Percentiles rank a stretch among this genome's conserved stretches.
Conservation (phyloP, 2,888 invertebrate species). For the Villa cingulata region DNA sequence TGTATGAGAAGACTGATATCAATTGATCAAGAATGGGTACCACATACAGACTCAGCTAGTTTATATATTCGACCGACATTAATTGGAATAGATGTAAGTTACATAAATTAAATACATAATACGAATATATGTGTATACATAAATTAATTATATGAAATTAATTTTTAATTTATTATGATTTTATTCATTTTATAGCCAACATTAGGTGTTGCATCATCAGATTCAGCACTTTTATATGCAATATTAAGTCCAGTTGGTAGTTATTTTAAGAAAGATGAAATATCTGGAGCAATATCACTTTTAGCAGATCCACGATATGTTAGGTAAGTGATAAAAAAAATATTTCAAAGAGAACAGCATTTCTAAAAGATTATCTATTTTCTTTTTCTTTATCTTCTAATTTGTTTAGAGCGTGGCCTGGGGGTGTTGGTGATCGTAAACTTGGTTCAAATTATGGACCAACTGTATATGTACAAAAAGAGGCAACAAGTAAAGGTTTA, state of each 20-base stretch:
- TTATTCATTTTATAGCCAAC: constrained; percentile 52
- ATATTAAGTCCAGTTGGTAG: constrained; percentile 87
- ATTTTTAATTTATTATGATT: constrained; percentile 8
- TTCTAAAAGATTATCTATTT: not conserved
- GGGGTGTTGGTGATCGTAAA: constrained; percentile 87
- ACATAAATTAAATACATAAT: constrained; percentile 1
- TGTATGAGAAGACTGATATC: constrained; percentile 73
- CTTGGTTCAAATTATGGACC: constrained; percentile 91
- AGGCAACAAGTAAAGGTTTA: constrained; percentile 59
- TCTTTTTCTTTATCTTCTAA: too few species aligned
- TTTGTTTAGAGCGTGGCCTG: constrained; percentile 76
- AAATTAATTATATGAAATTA: not conserved
- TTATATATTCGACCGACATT: constrained; percentile 92
- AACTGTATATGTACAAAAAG: constrained; percentile 70
- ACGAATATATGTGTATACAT: not conserved
- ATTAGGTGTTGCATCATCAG: constrained; percentile 77
- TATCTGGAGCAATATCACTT: constrained; percentile 60
- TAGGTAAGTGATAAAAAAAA: constrained; percentile 22
- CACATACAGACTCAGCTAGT: constrained; percentile 76
- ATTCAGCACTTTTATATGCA: constrained; percentile 80
- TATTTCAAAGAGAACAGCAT: not conserved
- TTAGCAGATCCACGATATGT: constrained; percentile 83
- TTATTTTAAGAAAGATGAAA: constrained; percentile 60
- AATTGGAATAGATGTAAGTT: constrained; percentile 89
- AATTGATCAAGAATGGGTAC: constrained; percentile 97